These are phyloP conservation scores for Probaryconus sp. DNA, from an alignment of 1,140 invertebrate species.

Conservation along the genomic window DNA sequence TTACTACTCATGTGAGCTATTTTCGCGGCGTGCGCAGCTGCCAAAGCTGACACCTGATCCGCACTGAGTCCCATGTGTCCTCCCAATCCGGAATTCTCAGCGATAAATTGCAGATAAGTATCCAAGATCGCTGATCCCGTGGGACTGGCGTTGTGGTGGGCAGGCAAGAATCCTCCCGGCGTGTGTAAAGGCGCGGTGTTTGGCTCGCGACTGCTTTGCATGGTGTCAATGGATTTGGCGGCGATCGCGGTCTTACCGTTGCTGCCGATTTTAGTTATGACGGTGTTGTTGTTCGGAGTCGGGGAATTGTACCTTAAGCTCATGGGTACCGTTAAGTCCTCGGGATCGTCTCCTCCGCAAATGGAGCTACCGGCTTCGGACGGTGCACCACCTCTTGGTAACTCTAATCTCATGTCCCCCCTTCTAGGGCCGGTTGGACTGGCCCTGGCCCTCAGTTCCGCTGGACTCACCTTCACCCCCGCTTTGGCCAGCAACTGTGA, in stretches of 20 bases:
- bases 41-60: conserved; percentile 76
- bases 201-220: conserved; percentile 78
- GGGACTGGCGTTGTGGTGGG: conserved; percentile 73
- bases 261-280: conserved; percentile 71
- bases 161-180: conserved; percentile 63
- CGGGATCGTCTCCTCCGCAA: conserved; percentile 87
- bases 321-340: conserved; percentile 85
- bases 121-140: conserved; percentile 88
- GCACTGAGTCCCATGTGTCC: conserved; percentile 77
- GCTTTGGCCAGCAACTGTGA: conserved; percentile 88
- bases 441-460: conserved; percentile 87
- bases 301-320: conserved; percentile 74
- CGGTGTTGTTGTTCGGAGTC: conserved; percentile 74
- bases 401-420: conserved; percentile 86
- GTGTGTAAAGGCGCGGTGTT: conserved; percentile 73
- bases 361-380: conserved; percentile 84
- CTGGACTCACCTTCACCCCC: conserved; percentile 90
- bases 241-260: conserved; percentile 73
- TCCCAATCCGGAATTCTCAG: conserved; percentile 84
- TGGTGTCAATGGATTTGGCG: conserved; percentile 81
- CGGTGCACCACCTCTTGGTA: conserved; percentile 80
- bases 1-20: conserved; percentile 85
- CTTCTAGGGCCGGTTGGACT: conserved; percentile 90
- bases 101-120: conserved; percentile 90
- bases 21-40: conserved; percentile 83